Evolutionary conservation across 2,113 vertebrate species (phyloP), one percentile per base, ranked within the genome.

Genomic region (Callopanchax toddi): DNA sequence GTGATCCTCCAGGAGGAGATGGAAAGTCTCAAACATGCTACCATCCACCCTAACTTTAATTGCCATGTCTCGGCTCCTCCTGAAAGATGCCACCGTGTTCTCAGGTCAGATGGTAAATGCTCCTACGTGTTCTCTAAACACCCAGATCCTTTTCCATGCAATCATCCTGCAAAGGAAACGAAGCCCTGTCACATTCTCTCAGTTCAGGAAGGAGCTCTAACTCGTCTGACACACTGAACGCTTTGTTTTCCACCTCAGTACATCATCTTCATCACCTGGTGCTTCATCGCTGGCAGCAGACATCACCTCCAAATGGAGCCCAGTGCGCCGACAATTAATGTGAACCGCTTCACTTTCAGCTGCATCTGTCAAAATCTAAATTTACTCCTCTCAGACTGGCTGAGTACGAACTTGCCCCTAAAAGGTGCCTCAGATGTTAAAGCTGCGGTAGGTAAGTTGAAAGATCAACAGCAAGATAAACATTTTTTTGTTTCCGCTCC

Each of bases 391-490:
- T 53, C 42, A 7, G 44, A 26, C 15, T 36, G 48, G 62, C 66
- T 50, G 40, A 61, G 53, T 18, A 20, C 42, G 48, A 74, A 60
- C 29, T 55, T 8, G 51, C 36, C 26, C 45, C 5, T 10, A 63
- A 74, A 66, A 23, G 22, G 45, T 16, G 17, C 60, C 54, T 60
- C 67, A 45, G 34, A 67, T 44, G 67, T 76, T 21, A 17, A 50
- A 71, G 29, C 71, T 78, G 82, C 36, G 85, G 85, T 81, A 66
- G 85, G 82, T 85, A 70, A 60, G 79, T 81, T 87, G 78, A 79
- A 84, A 84, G 85, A 82, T 82, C 85, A 86, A 62, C 68, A 55
- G 72, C 49, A 77, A 81, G 72, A 85, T 81, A 83, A 87, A 87
- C 63, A 79, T 21, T 51, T 46, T n/a, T 52, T 39, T 60, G 61